Percentiles rank a stretch among this genome's conserved stretches.
phyloP scores from a whole-genome alignment of 1,140 invertebrate genomes.

The Heliconius hermathena region DNA sequence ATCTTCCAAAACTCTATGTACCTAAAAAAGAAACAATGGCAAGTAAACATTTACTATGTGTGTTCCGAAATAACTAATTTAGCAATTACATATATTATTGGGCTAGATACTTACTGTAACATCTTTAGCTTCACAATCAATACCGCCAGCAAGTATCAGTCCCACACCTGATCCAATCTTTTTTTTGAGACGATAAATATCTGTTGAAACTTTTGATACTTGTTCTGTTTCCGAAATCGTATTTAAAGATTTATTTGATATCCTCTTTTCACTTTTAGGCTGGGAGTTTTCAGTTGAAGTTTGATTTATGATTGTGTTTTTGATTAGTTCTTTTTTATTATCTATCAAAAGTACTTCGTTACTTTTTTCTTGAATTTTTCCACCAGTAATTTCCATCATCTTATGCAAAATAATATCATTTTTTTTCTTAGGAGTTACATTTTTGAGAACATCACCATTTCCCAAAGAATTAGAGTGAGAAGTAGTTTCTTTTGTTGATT shows the following conservation, averaged over 20 bases:
- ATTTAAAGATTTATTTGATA: slow-evolving; percentile 3
- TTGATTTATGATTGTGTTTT: slow-evolving; percentile 16
- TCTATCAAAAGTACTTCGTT: slow-evolving; percentile 25
- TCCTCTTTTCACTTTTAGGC: slow-evolving; percentile 21
- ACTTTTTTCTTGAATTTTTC: slow-evolving; percentile 38
- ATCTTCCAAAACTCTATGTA: slow-evolving; percentile 92
- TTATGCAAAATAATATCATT: slow-evolving; percentile 20
- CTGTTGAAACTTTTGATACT: slow-evolving; percentile 41
- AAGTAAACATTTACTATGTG: neutral
- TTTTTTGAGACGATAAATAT: slow-evolving; percentile 64
- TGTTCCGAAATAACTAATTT: neutral
- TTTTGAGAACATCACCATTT: slow-evolving; percentile 23
- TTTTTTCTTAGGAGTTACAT: slow-evolving; percentile 30
- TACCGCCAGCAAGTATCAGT: slow-evolving; percentile 92
- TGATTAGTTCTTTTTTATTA: slow-evolving; percentile 18
- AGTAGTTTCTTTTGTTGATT: slow-evolving; percentile 62
- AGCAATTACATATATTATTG: neutral
- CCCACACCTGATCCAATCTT: slow-evolving; percentile 89
- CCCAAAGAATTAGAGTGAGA: neutral
- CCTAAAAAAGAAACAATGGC: slow-evolving; percentile 76
- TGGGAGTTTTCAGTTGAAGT: neutral
- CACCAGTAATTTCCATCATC: slow-evolving; percentile 20
- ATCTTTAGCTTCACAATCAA: slow-evolving; percentile 94
- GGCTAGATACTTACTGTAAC: slow-evolving; percentile 87
- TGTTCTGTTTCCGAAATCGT: slow-evolving; percentile 29